Evolutionary conservation across 1,140 invertebrate genomes (phyloP).

Genomic region (Harpegnathos saltator): DNA sequence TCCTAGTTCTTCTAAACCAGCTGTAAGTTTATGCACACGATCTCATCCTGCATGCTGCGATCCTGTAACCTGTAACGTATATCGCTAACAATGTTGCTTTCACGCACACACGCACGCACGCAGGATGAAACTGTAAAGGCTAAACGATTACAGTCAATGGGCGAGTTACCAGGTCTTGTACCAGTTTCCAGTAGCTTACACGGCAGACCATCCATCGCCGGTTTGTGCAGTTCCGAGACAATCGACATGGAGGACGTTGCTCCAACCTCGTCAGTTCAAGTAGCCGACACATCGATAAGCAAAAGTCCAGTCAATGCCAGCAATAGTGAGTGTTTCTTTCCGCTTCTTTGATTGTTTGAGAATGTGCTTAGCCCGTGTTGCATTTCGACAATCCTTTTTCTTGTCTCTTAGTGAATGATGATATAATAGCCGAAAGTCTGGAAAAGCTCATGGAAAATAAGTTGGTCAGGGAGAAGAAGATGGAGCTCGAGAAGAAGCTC

Average conservation of each 20-base stretch:
- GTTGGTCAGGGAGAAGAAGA: slow-evolving; percentile 92
- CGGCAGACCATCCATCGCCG: slow-evolving; percentile 80
- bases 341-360: slow-evolving; percentile 16
- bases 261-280: slow-evolving; percentile 64
- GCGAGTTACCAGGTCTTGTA: slow-evolving; percentile 75
- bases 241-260: slow-evolving; percentile 80
- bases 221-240: slow-evolving; percentile 79
- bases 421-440: slow-evolving; percentile 91
- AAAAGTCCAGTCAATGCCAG: slow-evolving; percentile 81
- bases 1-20: slow-evolving; percentile 82
- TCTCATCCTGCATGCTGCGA: background rate
- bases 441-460: slow-evolving; percentile 94
- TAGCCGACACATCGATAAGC: slow-evolving; percentile 77
- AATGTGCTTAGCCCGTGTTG: background rate
- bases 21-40: slow-evolving; percentile 83
- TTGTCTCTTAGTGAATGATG: slow-evolving; percentile 84
- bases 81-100: slow-evolving; percentile 25
- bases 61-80: background rate
- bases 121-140: slow-evolving; percentile 79
- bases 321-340: slow-evolving; percentile 76
- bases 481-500: slow-evolving; percentile 95
- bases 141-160: slow-evolving; percentile 81
- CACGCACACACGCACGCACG: background rate
- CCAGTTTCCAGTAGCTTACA: slow-evolving; percentile 77
- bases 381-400: slow-evolving; percentile 28